phyloP scores from a whole-genome alignment of 2,113 vertebrate species.

The Galbula dea region DNA sequence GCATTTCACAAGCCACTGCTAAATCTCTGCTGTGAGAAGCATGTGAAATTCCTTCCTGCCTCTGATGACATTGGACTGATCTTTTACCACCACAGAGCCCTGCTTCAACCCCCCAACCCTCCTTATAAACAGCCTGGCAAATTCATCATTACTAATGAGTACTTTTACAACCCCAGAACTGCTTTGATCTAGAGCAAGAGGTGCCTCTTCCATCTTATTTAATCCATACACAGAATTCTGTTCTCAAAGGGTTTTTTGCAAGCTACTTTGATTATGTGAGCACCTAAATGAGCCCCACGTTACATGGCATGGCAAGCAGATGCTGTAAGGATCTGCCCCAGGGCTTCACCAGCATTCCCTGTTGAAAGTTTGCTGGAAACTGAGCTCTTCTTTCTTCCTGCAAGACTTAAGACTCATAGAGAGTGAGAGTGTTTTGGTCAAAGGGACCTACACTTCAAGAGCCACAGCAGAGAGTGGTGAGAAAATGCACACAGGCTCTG shows the following conservation, averaged over 20 bases:
- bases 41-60: background rate
- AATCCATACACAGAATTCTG: background rate
- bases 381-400: background rate
- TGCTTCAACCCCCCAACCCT: background rate
- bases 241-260: background rate
- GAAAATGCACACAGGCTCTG: accelerated
- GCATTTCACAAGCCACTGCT: background rate
- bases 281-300: background rate
- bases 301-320: accelerated
- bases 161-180: background rate
- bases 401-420: background rate
- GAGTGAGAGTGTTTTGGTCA: background rate
- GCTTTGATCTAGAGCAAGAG: background rate
- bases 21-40: background rate
- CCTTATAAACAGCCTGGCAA: background rate
- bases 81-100: background rate
- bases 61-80: background rate
- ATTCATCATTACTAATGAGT: background rate
- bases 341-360: background rate
- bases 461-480: background rate
- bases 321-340: background rate
- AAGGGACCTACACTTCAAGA: background rate
- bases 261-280: background rate
- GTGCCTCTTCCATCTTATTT: background rate
- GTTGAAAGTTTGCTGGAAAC: background rate